phyloP scores from a whole-genome alignment of 2,888 invertebrate species.

The Nebria brevicollis region DNA sequence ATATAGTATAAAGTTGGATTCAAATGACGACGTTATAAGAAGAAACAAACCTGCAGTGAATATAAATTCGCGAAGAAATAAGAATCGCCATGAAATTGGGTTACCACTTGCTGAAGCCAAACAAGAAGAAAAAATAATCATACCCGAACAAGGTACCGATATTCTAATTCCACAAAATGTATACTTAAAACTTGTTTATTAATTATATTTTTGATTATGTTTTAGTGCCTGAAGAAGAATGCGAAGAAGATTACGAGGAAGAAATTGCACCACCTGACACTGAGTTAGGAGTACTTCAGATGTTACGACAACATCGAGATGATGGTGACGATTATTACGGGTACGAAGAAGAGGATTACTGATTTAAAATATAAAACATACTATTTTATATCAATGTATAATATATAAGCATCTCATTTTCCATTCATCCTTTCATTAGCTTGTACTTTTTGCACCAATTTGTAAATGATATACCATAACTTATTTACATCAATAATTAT shows the following conservation, averaged over 20 bases:
- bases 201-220: neutral
- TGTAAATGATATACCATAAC: neutral
- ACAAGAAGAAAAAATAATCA: constrained; percentile 16
- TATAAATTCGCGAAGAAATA: constrained; percentile 30
- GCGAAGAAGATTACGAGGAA: constrained; percentile 59
- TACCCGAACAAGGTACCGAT: constrained; percentile 23
- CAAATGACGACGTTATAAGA: constrained; percentile 23
- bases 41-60: constrained; percentile 31
- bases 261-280: constrained; percentile 54
- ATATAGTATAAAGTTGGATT: constrained; percentile 24
- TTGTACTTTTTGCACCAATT: neutral
- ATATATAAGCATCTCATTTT: neutral
- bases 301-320: constrained; percentile 68
- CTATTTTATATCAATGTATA: neutral
- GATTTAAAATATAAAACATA: constrained; percentile 48
- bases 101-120: constrained; percentile 44
- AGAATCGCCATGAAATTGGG: constrained; percentile 40
- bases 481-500: neutral
- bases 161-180: neutral
- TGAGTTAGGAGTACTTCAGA: constrained; percentile 61
- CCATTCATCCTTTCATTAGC: neutral
- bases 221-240: constrained; percentile 55
- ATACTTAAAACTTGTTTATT: neutral
- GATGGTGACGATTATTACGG: constrained; percentile 73
- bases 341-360: constrained; percentile 74